A percentile compares a stretch with the other conserved stretches of the same genome.
These are phyloP conservation scores for Bombus confusus DNA, from an alignment of 1,140 invertebrate species.

Conservation along the genomic window DNA sequence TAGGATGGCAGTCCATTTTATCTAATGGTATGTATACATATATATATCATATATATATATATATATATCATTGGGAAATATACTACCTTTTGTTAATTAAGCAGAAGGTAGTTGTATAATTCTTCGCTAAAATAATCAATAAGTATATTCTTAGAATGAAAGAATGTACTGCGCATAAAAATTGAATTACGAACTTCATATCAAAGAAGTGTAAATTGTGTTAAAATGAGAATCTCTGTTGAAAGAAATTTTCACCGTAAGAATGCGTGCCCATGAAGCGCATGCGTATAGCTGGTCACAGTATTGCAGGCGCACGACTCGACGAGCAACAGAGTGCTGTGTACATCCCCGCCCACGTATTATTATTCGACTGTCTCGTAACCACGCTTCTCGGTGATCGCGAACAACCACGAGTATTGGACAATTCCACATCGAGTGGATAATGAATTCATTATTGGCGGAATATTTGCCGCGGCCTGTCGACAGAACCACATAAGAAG, in stretches of 20 bases:
- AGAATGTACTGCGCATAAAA: not conserved
- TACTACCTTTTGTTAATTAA: not conserved
- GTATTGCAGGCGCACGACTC: conserved; percentile 75
- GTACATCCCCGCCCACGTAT: conserved; percentile 80
- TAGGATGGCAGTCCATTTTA: not conserved
- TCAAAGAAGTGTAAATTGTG: not conserved
- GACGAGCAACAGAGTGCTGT: conserved; percentile 80
- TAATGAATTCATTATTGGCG: conserved; percentile 69
- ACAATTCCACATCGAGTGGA: conserved; percentile 39
- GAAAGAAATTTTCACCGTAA: not conserved
- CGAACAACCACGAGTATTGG: conserved; percentile 23
- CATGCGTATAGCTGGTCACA: conserved; percentile 64
- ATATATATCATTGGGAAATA: not conserved
- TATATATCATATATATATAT: too few relatives aligned
- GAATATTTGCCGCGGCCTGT: conserved; percentile 3
- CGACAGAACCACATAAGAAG: conserved; percentile 67
- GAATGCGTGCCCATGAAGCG: conserved; percentile 43
- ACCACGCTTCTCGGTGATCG: conserved; percentile 71
- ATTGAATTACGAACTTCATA: not conserved
- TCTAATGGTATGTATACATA: not conserved
- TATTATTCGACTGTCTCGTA: conserved; percentile 76
- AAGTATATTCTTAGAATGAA: not conserved
- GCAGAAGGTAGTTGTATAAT: not conserved
- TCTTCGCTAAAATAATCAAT: not conserved
- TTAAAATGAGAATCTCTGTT: conserved; percentile 7